phyloP scores from a whole-genome alignment of 1,140 invertebrate genomes.

The Saccostrea echinata region DNA sequence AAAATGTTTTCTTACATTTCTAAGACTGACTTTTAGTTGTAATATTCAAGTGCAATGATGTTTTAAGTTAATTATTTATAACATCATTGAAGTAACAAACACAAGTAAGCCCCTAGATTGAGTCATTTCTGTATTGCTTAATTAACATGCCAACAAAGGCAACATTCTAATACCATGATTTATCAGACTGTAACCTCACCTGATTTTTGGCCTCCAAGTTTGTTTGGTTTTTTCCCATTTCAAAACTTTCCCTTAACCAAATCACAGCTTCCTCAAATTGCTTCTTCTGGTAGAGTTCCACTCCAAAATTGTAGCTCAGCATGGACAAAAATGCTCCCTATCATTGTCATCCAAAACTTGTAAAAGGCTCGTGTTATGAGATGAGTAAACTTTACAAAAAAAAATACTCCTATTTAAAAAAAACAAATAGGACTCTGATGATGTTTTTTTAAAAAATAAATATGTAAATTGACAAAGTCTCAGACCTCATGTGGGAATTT shows the following conservation, averaged over 20 bases:
- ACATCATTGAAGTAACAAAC: too few relatives aligned
- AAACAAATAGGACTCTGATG: not conserved
- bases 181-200: slow-evolving; percentile 48
- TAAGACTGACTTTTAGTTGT: too few relatives aligned
- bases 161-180: too few relatives aligned
- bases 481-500: slow-evolving; percentile 67
- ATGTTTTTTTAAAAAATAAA: not conserved
- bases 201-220: slow-evolving; percentile 65
- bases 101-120: too few relatives aligned
- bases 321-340: slow-evolving; percentile 66
- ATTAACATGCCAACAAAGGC: too few relatives aligned
- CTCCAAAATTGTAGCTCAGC: slow-evolving; percentile 75
- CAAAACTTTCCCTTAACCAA: slow-evolving; percentile 74
- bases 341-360: too few relatives aligned
- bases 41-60: too few relatives aligned
- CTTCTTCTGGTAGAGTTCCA: slow-evolving; percentile 68
- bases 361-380: too few relatives aligned
- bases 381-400: not conserved
- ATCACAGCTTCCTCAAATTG: slow-evolving; percentile 63
- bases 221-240: slow-evolving; percentile 67
- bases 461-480: not conserved
- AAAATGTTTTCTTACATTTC: too few relatives aligned
- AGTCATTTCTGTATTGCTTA: too few relatives aligned
- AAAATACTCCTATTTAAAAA: not conserved
- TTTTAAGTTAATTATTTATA: too few relatives aligned